These are phyloP conservation scores for Thomomys bottae DNA, from an alignment of 2,113 vertebrate genomes.

Conservation along the genomic window DNA sequence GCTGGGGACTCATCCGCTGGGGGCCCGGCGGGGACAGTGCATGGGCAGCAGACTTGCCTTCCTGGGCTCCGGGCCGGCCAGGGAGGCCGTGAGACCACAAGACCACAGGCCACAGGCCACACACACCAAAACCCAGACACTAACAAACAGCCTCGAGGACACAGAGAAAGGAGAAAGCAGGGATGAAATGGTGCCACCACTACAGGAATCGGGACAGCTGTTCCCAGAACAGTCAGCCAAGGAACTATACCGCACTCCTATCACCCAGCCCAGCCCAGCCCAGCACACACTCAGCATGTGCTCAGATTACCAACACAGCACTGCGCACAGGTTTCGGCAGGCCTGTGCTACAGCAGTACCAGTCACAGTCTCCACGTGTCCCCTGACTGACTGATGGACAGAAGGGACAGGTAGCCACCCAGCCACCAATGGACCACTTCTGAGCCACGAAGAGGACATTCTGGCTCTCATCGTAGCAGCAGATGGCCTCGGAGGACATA, in stretches of 20 bases:
- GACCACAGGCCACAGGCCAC: not conserved
- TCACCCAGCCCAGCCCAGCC: too few relatives aligned
- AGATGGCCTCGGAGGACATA: fast-evolving
- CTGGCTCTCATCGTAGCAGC: too few relatives aligned
- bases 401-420: fast-evolving
- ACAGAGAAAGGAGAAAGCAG: not conserved
- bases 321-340: not conserved
- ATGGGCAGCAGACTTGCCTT: not conserved
- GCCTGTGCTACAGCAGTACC: not conserved
- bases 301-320: not conserved
- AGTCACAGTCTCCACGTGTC: fast-evolving
- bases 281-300: too few relatives aligned
- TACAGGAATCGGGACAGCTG: too few relatives aligned
- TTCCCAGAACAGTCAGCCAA: not conserved
- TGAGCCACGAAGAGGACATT: fast-evolving
- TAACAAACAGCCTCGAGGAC: not conserved
- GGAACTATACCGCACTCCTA: too few relatives aligned
- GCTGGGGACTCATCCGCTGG: not conserved
- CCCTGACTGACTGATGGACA: fast-evolving
- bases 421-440: fast-evolving
- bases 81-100: not conserved
- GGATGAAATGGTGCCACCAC: too few relatives aligned
- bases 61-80: not conserved
- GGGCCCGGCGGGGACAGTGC: not conserved
- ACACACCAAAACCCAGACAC: too few relatives aligned